phyloP scores from a whole-genome alignment of 2,113 vertebrate species.

The Mionectes macconnelli region DNA sequence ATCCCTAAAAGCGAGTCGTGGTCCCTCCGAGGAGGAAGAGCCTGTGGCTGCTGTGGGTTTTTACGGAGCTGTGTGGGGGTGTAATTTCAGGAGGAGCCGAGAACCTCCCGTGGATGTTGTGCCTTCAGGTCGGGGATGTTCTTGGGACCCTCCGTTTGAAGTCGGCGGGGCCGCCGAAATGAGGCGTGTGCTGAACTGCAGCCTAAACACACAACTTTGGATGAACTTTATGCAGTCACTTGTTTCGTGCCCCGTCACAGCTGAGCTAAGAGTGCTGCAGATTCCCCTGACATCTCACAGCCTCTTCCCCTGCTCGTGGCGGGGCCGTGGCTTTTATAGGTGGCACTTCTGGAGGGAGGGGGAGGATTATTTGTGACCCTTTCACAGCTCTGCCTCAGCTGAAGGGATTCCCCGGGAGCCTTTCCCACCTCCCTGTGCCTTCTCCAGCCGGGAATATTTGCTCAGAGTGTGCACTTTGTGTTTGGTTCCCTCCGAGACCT shows the following conservation, averaged over 20 bases:
- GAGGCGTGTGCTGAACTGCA: not conserved
- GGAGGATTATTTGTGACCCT: not conserved
- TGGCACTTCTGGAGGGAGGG: rapidly evolving
- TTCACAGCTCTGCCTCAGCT: not conserved
- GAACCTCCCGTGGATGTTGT: not conserved
- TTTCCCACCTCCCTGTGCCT: not conserved
- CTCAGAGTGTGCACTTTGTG: not conserved
- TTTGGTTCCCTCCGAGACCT: not conserved
- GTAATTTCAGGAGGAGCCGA: not conserved
- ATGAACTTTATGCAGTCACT: not conserved
- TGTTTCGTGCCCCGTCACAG: not conserved
- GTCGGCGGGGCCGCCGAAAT: not conserved
- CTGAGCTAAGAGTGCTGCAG: not conserved
- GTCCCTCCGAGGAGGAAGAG: not conserved
- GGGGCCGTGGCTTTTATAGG: not conserved
- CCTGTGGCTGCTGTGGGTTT: not conserved
- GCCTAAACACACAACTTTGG: not conserved
- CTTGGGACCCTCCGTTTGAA: not conserved
- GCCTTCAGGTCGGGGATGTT: not conserved
- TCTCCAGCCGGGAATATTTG: not conserved
- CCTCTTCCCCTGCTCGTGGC: not conserved
- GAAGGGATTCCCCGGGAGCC: not conserved
- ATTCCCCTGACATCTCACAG: not conserved
- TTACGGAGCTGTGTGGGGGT: not conserved
- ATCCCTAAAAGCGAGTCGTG: not conserved